Base-by-base conservation (phyloP, 2,888 invertebrate species). In the Drosophila rubida region DNA sequence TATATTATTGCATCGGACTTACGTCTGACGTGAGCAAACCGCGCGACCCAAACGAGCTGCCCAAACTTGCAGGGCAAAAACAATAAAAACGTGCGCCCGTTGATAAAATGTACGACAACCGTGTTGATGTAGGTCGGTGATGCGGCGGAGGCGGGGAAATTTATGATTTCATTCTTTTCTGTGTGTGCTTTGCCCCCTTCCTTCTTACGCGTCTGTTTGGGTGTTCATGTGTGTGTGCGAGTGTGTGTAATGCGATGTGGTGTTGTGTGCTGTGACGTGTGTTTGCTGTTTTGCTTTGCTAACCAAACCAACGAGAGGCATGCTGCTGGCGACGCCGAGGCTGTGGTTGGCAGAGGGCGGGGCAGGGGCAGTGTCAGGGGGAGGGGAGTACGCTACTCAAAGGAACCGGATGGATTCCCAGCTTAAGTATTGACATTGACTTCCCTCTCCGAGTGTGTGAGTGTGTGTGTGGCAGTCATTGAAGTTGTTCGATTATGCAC, bases 401-500 rank as follows among this genome's bases (percentile, higher is more conserved):
- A 41, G 1, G 27, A 53, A 32, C 8, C 35, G 58, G 49, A 55
- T 50, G 58, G 49, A 55, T 50, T 22, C n/a, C 4, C 32, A 66
- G 59, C 55, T 53, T 60, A 42, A 35, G 35, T 44, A 75, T 69
- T 75, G 75, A 53, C 75, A 69, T 45, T 51, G 35, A 44, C 16
- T 13, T 45, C n/a, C 35, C 9, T 5, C 22, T 14, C 9, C 30
- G 49, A 61, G 44, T 66, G 41, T 58, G 30, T 61, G 22, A 62
- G 54, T 25, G 54, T 35, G 32, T 30, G 61, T 51, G 42, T 55
- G 55, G 68, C 44, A 70, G 30, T 54, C 60, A 69, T 81, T 71
- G 45, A 44, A 65, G 22, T 63, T 68, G 61, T 70, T 86, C 75
- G 75, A 77, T 86, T 86, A 80, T 86, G 84, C 71, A 76, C 69